phyloP scores from a whole-genome alignment of 2,888 invertebrate genomes.

The Belgica antarctica region DNA sequence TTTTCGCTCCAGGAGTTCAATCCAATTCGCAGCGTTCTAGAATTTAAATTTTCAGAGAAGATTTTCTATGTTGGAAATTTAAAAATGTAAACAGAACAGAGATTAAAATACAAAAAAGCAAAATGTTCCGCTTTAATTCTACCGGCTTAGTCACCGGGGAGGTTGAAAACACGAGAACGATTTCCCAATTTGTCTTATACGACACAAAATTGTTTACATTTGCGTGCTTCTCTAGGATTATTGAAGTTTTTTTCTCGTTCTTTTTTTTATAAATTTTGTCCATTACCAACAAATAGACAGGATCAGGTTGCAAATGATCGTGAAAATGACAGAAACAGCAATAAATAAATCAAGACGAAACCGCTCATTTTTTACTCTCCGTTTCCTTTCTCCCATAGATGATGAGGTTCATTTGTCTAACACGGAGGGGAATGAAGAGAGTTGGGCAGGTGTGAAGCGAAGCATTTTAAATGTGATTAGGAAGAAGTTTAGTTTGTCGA shows the following conservation, averaged over 20 bases:
- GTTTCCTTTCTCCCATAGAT: background rate
- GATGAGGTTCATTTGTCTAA: slow-evolving; percentile 32
- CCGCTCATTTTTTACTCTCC: slow-evolving; percentile 27
- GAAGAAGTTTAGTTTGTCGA: background rate
- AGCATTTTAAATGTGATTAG: slow-evolving; percentile 1
- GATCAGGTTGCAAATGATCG: slow-evolving; percentile 21
- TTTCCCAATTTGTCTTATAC: slow-evolving; percentile 20
- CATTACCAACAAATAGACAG: slow-evolving; percentile 27
- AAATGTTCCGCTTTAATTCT: background rate
- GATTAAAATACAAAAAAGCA: slow-evolving; percentile 24
- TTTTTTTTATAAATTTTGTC: slow-evolving; percentile 4
- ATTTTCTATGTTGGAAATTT: too few species aligned
- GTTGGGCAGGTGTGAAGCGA: slow-evolving; percentile 12
- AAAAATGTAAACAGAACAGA: background rate
- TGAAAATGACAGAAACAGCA: slow-evolving; percentile 17
- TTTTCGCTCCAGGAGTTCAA: slow-evolving; percentile 23
- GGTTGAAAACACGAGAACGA: slow-evolving; percentile 22
- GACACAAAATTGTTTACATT: background rate
- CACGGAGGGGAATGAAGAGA: background rate
- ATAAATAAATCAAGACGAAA: slow-evolving; percentile 32
- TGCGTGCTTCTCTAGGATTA: slow-evolving; percentile 3
- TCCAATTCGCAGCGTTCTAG: too few species aligned
- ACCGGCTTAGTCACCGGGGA: slow-evolving; percentile 22
- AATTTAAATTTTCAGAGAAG: too few species aligned
- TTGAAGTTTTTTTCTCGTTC: too few species aligned